Base-by-base conservation (phyloP, 2,113 vertebrate species). In the Empidonax traillii region DNA sequence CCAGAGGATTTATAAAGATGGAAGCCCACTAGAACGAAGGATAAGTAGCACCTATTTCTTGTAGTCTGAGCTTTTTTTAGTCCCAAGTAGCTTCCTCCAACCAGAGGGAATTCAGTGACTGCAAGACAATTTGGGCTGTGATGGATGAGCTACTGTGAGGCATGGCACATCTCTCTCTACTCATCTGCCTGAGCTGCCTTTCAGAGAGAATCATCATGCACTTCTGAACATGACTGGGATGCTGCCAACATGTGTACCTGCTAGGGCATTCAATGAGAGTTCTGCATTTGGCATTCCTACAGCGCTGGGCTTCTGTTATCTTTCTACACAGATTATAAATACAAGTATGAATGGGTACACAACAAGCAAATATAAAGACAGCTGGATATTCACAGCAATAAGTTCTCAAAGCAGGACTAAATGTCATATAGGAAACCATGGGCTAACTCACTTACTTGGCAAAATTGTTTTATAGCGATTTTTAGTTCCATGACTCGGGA, bases 391-490 rank as follows among this genome's bases (percentile, higher is more conserved):
- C 62, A 82, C 33, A 81, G 66, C 39, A 74, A 24, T n/a, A n/a
- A 0, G 0, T 71, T 95, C 65, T 74, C 41, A 88, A 83, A 73
- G 63, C 62, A 76, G 77, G 69, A 67, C 43, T 67, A 77, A 88
- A 86, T 71, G 47, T 61, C 65, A 87, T 10, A 51, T 41, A 94
- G 39, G 52, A 96, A 92, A 80, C 25, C 41, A 81, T 4, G 23
- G 67, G 61, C 85, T 90, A 91, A 94, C 51, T 69, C 91, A 98
- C 99, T 99, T 98, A 99, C 99, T 99, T 97, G 99, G 99, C 97
- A 99, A 98, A 94, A 99, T 99, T 91, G 99, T 99, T 97, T 99
- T 99, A 97, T 99, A 99, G 97, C 99, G 98, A 97, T 99, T 99
- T 98, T 99, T 99, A 88, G 99, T 99, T 93, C 99, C 98, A 37